Conservation (phyloP, 2,888 invertebrate species). For the Drosophila lutescens region DNA sequence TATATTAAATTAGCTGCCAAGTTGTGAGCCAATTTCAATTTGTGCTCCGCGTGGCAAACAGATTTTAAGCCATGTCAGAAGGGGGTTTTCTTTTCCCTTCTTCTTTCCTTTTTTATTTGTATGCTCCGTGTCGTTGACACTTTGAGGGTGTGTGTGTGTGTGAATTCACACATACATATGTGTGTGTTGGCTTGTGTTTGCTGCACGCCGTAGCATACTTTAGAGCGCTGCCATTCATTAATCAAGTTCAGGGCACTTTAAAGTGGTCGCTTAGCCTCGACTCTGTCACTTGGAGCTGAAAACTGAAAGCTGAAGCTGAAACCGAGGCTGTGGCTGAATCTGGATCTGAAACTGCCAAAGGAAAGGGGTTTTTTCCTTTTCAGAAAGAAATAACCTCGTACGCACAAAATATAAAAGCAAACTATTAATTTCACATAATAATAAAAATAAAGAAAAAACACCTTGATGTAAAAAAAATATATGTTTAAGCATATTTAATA, state of each 20-base stretch:
- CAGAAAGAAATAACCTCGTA: neutral
- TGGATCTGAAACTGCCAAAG: neutral
- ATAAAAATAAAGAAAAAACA: too few relatives aligned
- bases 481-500: too few relatives aligned
- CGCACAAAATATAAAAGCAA: neutral
- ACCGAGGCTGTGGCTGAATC: neutral
- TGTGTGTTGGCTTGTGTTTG: constrained; percentile 15
- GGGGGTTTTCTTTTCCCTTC: constrained; percentile 10
- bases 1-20: constrained; percentile 78
- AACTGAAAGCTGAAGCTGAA: neutral
- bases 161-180: constrained; percentile 12
- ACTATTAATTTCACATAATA: too few relatives aligned
- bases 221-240: constrained; percentile 73
- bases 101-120: neutral
- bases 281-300: constrained; percentile 1
- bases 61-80: constrained; percentile 37
- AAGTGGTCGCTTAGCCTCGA: constrained; percentile 54
- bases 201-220: constrained; percentile 67
- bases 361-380: neutral
- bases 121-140: constrained; percentile 68
- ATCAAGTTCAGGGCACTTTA: constrained; percentile 78
- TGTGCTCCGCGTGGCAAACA: constrained; percentile 50
- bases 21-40: constrained; percentile 73
- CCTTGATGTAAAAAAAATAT: too few relatives aligned
- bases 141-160: constrained; percentile 48